Evolutionary conservation across 2,113 vertebrate species (phyloP), one percentile per base, ranked within the genome.

Genomic region (Dromas ardeola): DNA sequence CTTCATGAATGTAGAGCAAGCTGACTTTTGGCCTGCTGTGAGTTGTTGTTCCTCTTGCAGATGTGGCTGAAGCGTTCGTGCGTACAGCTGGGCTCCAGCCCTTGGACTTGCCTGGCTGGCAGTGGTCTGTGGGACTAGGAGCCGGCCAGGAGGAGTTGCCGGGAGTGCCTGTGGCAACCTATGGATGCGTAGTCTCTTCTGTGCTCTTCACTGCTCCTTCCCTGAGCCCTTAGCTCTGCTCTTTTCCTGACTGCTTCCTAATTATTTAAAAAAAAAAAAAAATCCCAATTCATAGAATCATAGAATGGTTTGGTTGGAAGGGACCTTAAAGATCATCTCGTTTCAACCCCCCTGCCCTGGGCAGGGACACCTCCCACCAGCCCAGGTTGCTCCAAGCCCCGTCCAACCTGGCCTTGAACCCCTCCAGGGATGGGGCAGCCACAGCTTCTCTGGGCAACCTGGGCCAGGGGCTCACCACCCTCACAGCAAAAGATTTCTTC

Each of bases 131-230:
- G 70, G 14, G 20, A 47, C 26, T 13, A 11, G 30, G 50, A 50
- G 45, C 18, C 8, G 3, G 32, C 30, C 40, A 56, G 17, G 79
- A 70, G 26, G 20, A 19, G 22, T 5, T 61, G 29, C 52, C 8
- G 29, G 58, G 30, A 36, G 30, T 5, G 20, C 23, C n/a, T 29
- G n/a, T 36, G 30, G 29, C 53, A 12, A 0, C 81, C 21, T 22
- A 11, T 0, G 5, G 47, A n/a, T 5, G 8, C 0, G 5, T 9
- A 6, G n/a, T 50, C 23, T 70, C 49, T 52, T 20, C 2, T 0
- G 2, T 15, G 1, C 34, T 43, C 8, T 8, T 63, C 22, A 5
- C 77, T 34, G 36, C 70, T 82, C 34, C 52, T 67, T 66, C 53
- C 32, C 23, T 4, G 5, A 88, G 30, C 47, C 52, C 34, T 78